These are phyloP conservation scores for Rhopalosiphum padi DNA, from an alignment of 1,140 invertebrate species.

Conservation along the genomic window DNA sequence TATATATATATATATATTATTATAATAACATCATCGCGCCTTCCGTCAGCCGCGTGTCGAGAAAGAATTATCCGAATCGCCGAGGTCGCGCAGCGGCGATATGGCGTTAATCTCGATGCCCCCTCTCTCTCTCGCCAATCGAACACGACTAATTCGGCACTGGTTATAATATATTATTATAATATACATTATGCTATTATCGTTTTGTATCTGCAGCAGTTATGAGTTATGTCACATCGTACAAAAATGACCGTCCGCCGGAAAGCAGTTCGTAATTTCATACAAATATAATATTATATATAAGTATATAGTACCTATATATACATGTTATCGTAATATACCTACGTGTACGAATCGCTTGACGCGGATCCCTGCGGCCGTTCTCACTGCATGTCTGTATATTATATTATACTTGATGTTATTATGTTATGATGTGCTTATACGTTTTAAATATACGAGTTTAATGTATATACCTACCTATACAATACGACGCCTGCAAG, in stretches of 20 bases:
- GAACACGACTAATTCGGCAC: background rate
- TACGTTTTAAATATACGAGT: background rate
- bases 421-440: background rate
- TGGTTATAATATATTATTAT: background rate
- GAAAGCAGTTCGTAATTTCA: background rate
- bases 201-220: background rate
- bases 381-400: background rate
- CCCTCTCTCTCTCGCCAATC: background rate
- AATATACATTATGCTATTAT: background rate
- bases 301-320: too few species aligned
- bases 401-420: background rate
- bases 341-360: background rate
- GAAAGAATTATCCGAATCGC: slow-evolving; percentile 4
- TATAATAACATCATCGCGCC: background rate
- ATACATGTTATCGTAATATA: too few species aligned
- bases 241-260: background rate
- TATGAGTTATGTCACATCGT: background rate
- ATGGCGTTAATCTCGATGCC: background rate
- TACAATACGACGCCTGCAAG: background rate
- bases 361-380: background rate
- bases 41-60: background rate
- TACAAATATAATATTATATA: background rate
- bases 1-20: background rate
- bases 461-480: background rate
- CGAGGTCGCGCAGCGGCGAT: slow-evolving; percentile 19